A percentile compares a stretch with the other conserved stretches of the same genome.
Conservation (phyloP, 2,797 vertebrate genomes). For the Sebastes trivittatus region DNA sequence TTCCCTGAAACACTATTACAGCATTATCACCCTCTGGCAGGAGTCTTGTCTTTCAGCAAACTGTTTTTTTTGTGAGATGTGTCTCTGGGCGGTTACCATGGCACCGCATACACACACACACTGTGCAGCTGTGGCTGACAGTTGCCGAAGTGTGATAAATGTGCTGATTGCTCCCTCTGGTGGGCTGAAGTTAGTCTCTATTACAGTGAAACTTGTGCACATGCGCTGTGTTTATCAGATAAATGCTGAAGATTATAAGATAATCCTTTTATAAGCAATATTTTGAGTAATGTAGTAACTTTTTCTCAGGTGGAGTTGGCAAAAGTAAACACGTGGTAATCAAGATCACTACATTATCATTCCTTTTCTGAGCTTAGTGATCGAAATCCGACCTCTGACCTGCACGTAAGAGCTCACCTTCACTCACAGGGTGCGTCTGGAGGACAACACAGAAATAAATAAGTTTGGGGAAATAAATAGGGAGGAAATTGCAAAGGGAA, state of each 20-base stretch:
- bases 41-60: constrained; percentile 32
- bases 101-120: constrained; percentile 21
- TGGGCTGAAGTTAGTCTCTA: constrained; percentile 34
- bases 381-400: neutral
- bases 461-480: no score
- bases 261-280: neutral
- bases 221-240: neutral
- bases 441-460: no score
- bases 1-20: constrained; percentile 42
- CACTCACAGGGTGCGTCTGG: neutral
- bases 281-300: neutral
- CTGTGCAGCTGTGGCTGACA: constrained; percentile 42
- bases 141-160: neutral
- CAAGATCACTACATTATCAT: no score
- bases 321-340: neutral
- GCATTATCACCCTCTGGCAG: constrained; percentile 55
- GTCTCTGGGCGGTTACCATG: constrained; percentile 65
- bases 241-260: neutral
- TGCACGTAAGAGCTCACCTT: neutral
- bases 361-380: neutral
- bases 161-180: constrained; percentile 70
- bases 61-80: constrained; percentile 46
- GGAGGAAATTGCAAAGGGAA: no score
- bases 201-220: neutral
- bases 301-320: neutral